Evolutionary conservation across 2,113 vertebrate genomes (phyloP), one percentile per base, ranked within the genome.

Genomic region (Hucho hucho): DNA sequence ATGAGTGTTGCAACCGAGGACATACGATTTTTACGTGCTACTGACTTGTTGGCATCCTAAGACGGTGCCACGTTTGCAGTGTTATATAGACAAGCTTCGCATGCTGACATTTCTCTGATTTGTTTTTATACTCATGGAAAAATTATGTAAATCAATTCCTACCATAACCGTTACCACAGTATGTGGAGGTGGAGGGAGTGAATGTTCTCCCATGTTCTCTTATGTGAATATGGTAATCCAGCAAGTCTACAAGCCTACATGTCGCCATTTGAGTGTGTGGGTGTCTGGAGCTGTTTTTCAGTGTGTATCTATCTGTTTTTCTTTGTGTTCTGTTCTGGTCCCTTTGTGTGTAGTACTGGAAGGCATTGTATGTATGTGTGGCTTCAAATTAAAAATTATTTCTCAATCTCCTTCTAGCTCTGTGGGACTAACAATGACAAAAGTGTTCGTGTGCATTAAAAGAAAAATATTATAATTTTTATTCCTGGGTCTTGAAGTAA

Each of bases 401-500:
- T 84, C 79, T 81, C 77, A 81, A 69, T 75, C 56, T 83, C 71
- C 76, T 77, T n/a, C 32, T 80, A 64, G 70, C 75, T 73, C 75
- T 75, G 68, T 78, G 75, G 81, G 74, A 82, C 76, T 32, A 87
- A 85, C 86, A 84, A 87, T 86, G 84, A 86, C 80, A 85, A 83
- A 88, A 88, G 84, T 86, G 87, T 89, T 87, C 84, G 85, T 78
- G 77, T 81, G 84, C 81, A 83, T 90, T 83, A 82, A 79, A 75
- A 75, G 26, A 24, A 84, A 81, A 64, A 76, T 85, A 87, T 85
- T 82, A 61, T 71, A 43, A 82, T 53, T 16, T 18, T 75, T 85
- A 81, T 83, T 78, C 79, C 77, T 75, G 82, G 71, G 78, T 90
- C 86, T 88, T 87, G 77, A 90, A 89, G 81, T 88, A 90, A 90